Evolutionary conservation across 2,888 invertebrate species (phyloP).

Genomic region (Chirona hameri): DNA sequence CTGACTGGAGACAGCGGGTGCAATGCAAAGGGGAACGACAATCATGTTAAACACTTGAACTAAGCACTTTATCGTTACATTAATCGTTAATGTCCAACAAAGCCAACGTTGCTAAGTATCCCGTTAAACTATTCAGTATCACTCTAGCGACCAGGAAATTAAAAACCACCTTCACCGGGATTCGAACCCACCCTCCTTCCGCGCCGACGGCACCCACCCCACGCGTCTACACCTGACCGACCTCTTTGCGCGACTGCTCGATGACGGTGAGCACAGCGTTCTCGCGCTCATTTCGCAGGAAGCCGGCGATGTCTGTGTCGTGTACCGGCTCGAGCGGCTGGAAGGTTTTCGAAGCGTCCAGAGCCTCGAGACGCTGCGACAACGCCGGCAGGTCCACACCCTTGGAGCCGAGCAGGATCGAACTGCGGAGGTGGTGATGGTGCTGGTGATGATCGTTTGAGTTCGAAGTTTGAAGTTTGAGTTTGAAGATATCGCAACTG

Average conservation of each 20-base stretch:
- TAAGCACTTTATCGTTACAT: no score
- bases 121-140: no score
- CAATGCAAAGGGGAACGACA: no score
- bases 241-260: constrained; percentile 81
- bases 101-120: no score
- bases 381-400: constrained; percentile 92
- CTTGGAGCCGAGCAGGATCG: constrained; percentile 82
- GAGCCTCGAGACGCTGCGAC: constrained; percentile 80
- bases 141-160: no score
- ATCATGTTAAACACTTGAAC: no score
- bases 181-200: neutral
- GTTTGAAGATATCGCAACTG: no score
- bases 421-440: no score
- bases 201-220: neutral
- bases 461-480: no score
- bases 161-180: neutral
- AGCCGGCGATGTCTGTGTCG: constrained; percentile 86
- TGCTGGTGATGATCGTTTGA: neutral
- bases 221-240: constrained; percentile 50
- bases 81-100: no score
- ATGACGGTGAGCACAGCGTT: constrained; percentile 88
- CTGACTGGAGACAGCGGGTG: no score
- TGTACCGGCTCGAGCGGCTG: constrained; percentile 69
- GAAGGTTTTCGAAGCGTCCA: constrained; percentile 74
- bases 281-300: constrained; percentile 86